phyloP scores from a whole-genome alignment of 2,888 invertebrate genomes.

The Carpatolechia fugitivella region DNA sequence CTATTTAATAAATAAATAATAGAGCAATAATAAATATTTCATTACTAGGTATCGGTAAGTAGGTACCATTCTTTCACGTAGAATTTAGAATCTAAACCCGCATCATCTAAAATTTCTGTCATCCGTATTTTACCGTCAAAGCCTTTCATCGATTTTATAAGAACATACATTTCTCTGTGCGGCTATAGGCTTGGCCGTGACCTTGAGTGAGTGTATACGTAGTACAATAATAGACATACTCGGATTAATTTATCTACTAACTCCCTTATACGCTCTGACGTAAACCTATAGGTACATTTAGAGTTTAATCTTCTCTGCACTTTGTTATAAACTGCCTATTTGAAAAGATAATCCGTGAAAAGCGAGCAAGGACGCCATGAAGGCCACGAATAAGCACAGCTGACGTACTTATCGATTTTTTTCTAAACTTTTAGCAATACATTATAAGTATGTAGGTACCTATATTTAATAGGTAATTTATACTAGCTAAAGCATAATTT shows the following conservation, averaged over 20 bases:
- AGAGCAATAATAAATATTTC: too few species aligned
- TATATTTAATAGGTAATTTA: too few species aligned
- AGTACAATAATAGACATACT: too few species aligned
- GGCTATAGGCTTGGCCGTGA: slow-evolving; percentile 5
- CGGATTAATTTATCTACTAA: too few species aligned
- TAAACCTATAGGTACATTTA: not conserved
- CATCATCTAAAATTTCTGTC: too few species aligned
- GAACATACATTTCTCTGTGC: not conserved
- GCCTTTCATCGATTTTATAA: slow-evolving; percentile 21
- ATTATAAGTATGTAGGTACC: too few species aligned
- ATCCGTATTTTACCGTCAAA: not conserved
- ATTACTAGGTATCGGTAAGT: too few species aligned
- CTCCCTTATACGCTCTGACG: too few species aligned
- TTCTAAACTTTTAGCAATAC: not conserved
- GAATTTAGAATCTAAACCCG: too few species aligned
- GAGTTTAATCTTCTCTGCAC: not conserved
- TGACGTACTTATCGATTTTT: slow-evolving; percentile 38
- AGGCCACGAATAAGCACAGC: slow-evolving; percentile 33
- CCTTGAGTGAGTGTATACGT: slow-evolving; percentile 8
- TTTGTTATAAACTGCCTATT: not conserved
- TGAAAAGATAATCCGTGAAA: slow-evolving; percentile 6
- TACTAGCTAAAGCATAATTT: not conserved
- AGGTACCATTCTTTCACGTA: too few species aligned
- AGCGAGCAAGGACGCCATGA: slow-evolving; percentile 31
- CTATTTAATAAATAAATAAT: too few species aligned